phyloP scores from a whole-genome alignment of 2,113 vertebrate species.

The Petromus typicus region DNA sequence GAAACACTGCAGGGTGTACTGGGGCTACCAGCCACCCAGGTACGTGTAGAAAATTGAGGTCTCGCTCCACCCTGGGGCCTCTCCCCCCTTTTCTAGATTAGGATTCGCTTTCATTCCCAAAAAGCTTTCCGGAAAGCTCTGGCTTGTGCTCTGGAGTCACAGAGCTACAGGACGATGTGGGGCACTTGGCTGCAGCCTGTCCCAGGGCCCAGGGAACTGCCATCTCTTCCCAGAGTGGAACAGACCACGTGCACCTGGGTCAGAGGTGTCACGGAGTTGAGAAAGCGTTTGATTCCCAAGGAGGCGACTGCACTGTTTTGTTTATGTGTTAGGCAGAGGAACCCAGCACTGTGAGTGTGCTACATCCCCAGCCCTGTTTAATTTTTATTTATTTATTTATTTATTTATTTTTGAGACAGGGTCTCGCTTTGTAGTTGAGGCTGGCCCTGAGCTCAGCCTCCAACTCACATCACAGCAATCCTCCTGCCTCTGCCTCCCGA shows the following conservation, averaged over 20 bases:
- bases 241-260: too few species aligned
- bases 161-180: too few species aligned
- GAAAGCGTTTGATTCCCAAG: neutral
- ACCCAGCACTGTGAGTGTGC: neutral
- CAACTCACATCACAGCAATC: too few species aligned
- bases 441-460: too few species aligned
- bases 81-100: rapidly evolving
- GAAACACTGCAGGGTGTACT: rapidly evolving
- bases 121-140: neutral
- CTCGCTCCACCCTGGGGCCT: neutral
- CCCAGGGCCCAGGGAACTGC: neutral
- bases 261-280: neutral
- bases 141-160: too few species aligned
- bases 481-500: too few species aligned
- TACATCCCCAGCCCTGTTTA: neutral
- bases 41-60: neutral
- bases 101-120: neutral
- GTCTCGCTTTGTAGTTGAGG: too few species aligned
- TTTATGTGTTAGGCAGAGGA: neutral
- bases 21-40: too few species aligned
- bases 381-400: too few species aligned
- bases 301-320: neutral
- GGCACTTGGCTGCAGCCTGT: neutral
- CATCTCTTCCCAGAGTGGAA: too few species aligned
- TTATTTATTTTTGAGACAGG: neutral